These are phyloP conservation scores for Bambusicola thoracicus DNA, from an alignment of 2,113 vertebrate species.

Conservation along the genomic window DNA sequence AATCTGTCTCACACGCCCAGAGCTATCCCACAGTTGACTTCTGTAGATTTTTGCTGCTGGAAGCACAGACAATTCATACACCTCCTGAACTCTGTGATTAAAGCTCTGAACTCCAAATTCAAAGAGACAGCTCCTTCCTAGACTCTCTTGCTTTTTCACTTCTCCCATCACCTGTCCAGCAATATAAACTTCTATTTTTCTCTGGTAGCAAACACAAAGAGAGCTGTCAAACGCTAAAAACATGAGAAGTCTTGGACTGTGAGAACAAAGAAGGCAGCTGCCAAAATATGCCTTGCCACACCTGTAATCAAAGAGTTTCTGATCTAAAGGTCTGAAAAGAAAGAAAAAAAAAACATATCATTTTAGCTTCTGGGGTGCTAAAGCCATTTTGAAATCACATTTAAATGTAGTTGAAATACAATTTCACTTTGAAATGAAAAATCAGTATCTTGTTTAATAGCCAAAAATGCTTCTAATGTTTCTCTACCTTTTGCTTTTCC, in stretches of 20 bases:
- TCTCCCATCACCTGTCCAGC: background rate
- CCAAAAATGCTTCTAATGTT: background rate
- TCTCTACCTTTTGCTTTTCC: background rate
- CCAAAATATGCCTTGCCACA: background rate
- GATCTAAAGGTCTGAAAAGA: background rate
- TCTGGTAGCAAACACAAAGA: background rate
- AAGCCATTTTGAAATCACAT: background rate
- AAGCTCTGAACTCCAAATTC: background rate
- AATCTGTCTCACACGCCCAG: background rate
- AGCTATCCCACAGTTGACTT: background rate
- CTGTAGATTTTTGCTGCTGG: background rate
- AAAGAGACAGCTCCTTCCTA: background rate
- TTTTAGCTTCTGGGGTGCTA: background rate
- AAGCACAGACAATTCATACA: background rate
- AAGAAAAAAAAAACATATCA: background rate
- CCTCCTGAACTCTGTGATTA: background rate
- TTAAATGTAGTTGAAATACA: background rate
- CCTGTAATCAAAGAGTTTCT: background rate
- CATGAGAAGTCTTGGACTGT: background rate
- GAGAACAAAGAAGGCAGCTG: background rate
- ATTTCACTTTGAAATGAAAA: background rate
- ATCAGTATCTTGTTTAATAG: background rate
- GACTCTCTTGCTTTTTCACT: background rate
- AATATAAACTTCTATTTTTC: background rate
- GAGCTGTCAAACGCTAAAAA: background rate